A percentile compares a stretch with the other conserved stretches of the same genome.
These are phyloP conservation scores for Drosophila persimilis DNA, from an alignment of 1,140 invertebrate genomes.

Conservation along the genomic window DNA sequence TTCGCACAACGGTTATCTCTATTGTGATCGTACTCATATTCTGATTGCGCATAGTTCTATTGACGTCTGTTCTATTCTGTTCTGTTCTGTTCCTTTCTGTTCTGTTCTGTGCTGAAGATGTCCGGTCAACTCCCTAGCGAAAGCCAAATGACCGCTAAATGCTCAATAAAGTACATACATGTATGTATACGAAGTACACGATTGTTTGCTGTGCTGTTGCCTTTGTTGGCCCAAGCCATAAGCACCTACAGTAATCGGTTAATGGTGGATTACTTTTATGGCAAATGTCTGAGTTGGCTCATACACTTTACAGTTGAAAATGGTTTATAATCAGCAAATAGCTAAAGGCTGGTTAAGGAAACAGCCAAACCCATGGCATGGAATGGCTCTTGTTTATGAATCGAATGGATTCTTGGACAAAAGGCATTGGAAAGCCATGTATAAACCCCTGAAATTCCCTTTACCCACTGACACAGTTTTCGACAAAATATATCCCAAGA, in stretches of 20 bases:
- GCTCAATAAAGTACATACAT: slow-evolving; percentile 29
- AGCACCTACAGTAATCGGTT: slow-evolving; percentile 39
- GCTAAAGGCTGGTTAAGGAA: no score
- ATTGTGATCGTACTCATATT: slow-evolving; percentile 32
- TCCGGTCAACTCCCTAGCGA: slow-evolving; percentile 4
- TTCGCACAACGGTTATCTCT: background rate
- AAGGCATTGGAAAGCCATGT: no score
- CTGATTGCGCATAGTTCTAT: slow-evolving; percentile 31
- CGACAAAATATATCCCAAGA: background rate
- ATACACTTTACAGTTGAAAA: background rate
- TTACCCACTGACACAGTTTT: slow-evolving; percentile 49
- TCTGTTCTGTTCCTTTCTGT: background rate
- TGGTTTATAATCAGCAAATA: slow-evolving; percentile 12
- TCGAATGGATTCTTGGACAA: no score
- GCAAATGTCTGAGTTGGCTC: slow-evolving; percentile 11
- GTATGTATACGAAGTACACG: no score
- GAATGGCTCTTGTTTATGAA: no score
- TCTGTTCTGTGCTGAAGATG: slow-evolving; percentile 5
- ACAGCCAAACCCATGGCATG: no score
- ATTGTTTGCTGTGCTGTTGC: slow-evolving; percentile 1
- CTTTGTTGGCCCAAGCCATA: slow-evolving; percentile 33
- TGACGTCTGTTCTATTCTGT: slow-evolving; percentile 30
- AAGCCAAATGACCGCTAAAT: slow-evolving; percentile 42
- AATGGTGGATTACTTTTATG: slow-evolving; percentile 41
- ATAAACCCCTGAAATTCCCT: no score